Conservation (phyloP, 2,888 invertebrate genomes). For the Mythimna impura region DNA sequence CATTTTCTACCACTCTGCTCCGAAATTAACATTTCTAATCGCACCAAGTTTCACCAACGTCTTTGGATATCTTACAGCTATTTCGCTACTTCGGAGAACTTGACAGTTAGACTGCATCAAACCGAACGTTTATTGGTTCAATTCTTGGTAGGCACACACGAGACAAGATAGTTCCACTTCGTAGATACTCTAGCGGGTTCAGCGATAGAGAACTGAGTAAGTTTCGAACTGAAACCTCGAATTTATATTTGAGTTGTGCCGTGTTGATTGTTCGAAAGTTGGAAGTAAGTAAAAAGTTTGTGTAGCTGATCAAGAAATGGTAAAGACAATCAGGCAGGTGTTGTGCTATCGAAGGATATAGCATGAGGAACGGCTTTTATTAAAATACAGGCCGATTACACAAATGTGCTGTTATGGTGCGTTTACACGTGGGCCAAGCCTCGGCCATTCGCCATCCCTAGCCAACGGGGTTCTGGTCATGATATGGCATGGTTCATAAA, state of each 20-base stretch:
- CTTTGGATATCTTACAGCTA: constrained; percentile 16
- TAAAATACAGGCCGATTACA: too few relatives aligned
- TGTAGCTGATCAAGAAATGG: not conserved
- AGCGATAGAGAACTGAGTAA: constrained; percentile 9
- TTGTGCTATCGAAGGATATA: too few relatives aligned
- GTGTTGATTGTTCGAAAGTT: constrained; percentile 1
- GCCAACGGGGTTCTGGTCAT: too few relatives aligned
- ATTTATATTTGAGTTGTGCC: not conserved
- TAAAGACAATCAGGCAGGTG: too few relatives aligned
- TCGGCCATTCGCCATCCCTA: too few relatives aligned
- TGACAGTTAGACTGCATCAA: constrained; percentile 16
- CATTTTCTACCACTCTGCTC: not conserved
- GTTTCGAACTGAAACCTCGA: constrained; percentile 20
- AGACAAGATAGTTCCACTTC: not conserved
- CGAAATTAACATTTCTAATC: not conserved
- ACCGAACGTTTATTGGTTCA: constrained; percentile 51
- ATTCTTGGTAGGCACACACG: constrained; percentile 48
- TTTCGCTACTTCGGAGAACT: constrained; percentile 10
- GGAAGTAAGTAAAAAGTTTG: not conserved
- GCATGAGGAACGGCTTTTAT: too few relatives aligned
- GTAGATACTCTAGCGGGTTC: not conserved
- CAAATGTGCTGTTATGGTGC: too few relatives aligned
- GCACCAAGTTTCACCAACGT: not conserved
- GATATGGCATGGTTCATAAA: too few relatives aligned
- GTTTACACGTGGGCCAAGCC: too few relatives aligned